phyloP scores from a whole-genome alignment of 1,140 invertebrate genomes.

The Drosophila guanche region DNA sequence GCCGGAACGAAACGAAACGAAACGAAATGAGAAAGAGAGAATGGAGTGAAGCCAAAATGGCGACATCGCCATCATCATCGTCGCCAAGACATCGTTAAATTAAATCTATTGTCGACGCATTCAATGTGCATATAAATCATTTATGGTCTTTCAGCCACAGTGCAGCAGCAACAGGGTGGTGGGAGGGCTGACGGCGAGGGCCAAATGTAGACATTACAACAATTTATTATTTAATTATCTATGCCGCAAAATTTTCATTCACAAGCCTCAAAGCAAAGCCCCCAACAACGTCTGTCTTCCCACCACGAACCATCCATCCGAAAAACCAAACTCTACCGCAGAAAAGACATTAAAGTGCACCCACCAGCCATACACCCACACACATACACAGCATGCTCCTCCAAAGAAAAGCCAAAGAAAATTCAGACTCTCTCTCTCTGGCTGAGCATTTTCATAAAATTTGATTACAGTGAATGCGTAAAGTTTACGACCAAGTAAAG shows the following conservation, averaged over 20 bases:
- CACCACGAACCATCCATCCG: background rate
- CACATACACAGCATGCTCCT: constrained; percentile 4
- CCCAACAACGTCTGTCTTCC: background rate
- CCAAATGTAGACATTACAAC: constrained; percentile 73
- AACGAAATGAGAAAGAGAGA: constrained; percentile 16
- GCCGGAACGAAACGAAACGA: background rate
- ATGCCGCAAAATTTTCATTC: constrained; percentile 72
- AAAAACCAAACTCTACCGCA: constrained; percentile 33
- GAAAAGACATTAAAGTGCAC: constrained; percentile 55
- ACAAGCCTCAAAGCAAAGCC: constrained; percentile 44
- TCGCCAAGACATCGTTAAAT: constrained; percentile 73
- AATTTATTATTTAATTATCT: constrained; percentile 78
- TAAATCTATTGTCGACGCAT: constrained; percentile 75
- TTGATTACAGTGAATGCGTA: constrained; percentile 76
- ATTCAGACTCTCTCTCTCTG: constrained; percentile 22
- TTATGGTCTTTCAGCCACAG: constrained; percentile 59
- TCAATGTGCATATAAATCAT: constrained; percentile 77
- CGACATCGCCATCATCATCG: constrained; percentile 38
- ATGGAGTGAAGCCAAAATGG: constrained; percentile 62
- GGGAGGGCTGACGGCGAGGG: constrained; percentile 5
- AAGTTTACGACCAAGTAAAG: constrained; percentile 73
- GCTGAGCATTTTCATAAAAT: constrained; percentile 69
- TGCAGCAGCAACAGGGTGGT: constrained; percentile 16
- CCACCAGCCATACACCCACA: constrained; percentile 1
- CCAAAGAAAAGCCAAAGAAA: constrained; percentile 26